These are phyloP conservation scores for Clarias fuscus DNA, from an alignment of 2,797 vertebrate species.

Conservation along the genomic window DNA sequence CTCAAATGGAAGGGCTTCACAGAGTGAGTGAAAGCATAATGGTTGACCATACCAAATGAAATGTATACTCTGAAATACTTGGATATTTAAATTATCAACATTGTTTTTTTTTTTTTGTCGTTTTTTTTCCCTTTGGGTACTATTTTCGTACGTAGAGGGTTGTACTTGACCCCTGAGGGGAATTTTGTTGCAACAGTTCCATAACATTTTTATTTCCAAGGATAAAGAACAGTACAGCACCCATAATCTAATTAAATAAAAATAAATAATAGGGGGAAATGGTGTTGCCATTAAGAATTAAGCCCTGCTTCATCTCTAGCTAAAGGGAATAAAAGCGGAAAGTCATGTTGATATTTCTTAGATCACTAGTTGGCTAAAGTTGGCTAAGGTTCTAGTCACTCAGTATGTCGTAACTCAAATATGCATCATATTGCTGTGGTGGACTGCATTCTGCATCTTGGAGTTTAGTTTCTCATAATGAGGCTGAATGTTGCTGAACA, in stretches of 20 bases:
- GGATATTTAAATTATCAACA: neutral
- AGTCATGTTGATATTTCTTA: neutral
- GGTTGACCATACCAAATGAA: neutral
- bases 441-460: neutral
- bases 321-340: neutral
- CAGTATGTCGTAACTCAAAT: neutral
- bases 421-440: too few species aligned
- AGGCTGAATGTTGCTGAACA: neutral
- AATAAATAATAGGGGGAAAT: neutral
- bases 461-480: neutral
- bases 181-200: neutral
- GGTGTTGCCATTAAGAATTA: neutral
- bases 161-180: neutral
- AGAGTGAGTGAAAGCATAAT: constrained; percentile 76
- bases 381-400: neutral
- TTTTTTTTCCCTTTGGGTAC: neutral
- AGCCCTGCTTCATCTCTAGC: neutral
- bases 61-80: neutral
- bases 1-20: constrained; percentile 98
- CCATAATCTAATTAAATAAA: neutral
- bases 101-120: neutral
- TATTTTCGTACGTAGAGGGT: neutral
- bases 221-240: neutral
- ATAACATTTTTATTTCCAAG: neutral
- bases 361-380: neutral